phyloP scores from a whole-genome alignment of 2,888 invertebrate species.

The Rhagium mordax region DNA sequence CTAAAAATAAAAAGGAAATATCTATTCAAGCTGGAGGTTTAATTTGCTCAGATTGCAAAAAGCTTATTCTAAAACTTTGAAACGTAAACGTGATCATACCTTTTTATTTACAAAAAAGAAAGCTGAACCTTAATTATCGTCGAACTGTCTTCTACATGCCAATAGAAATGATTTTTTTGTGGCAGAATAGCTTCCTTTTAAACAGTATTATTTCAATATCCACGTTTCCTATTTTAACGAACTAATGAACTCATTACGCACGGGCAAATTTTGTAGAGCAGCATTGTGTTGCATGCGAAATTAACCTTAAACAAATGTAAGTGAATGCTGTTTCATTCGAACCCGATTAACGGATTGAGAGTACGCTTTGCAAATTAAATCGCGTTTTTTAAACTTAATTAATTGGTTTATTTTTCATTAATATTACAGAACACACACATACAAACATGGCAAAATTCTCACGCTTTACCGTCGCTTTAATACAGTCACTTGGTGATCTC shows the following conservation, averaged over 20 bases:
- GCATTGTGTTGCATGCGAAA: neutral
- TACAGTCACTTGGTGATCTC: too few species aligned
- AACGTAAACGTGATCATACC: neutral
- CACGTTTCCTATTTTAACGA: neutral
- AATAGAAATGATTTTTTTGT: neutral
- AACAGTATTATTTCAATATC: neutral
- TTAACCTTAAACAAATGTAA: constrained; percentile 1
- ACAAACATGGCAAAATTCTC: neutral
- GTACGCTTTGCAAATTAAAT: neutral
- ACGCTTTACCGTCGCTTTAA: too few species aligned
- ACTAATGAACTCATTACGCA: neutral
- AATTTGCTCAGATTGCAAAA: neutral
- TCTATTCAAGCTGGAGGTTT: neutral
- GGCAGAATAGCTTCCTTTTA: neutral
- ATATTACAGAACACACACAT: neutral
- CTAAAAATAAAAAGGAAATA: neutral
- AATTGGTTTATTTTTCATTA: neutral
- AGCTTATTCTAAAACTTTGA: neutral
- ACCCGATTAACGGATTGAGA: neutral
- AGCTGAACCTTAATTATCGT: neutral
- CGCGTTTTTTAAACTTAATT: neutral
- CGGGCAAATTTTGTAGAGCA: neutral
- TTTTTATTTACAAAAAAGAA: neutral
- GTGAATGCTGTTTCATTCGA: neutral
- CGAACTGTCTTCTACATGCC: neutral